These are phyloP conservation scores for Anableps anableps DNA, from an alignment of 2,797 vertebrate genomes.

Conservation along the genomic window DNA sequence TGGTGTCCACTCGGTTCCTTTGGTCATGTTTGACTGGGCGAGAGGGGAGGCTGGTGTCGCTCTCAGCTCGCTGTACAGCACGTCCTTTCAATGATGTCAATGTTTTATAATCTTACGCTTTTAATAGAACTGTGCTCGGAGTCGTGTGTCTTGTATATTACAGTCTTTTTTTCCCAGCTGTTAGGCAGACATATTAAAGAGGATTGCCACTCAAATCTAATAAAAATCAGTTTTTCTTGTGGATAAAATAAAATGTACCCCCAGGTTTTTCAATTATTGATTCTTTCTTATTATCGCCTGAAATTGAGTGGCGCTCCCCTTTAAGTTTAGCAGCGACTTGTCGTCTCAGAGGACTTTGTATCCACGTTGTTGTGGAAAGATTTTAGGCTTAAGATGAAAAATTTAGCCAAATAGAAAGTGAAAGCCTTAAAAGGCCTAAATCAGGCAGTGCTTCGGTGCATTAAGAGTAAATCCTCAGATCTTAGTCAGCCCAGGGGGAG, in stretches of 20 bases:
- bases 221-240: slow-evolving; percentile 2
- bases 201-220: slow-evolving; percentile 60
- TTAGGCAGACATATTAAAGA: slow-evolving; percentile 58
- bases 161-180: slow-evolving; percentile 53
- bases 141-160: slow-evolving; percentile 66
- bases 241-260: slow-evolving; percentile 3
- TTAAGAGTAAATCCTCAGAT: slow-evolving; percentile 46
- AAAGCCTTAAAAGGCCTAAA: slow-evolving; percentile 77
- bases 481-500: slow-evolving; percentile 65
- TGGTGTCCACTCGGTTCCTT: slow-evolving; percentile 60
- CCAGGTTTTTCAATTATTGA: neutral
- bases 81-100: slow-evolving; percentile 73
- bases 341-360: slow-evolving; percentile 41
- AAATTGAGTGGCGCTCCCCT: slow-evolving; percentile 61
- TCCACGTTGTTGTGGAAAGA: slow-evolving; percentile 56
- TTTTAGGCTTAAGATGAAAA: slow-evolving; percentile 51
- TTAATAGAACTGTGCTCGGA: slow-evolving; percentile 69
- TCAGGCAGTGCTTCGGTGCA: slow-evolving; percentile 54
- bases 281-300: neutral
- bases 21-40: slow-evolving; percentile 51
- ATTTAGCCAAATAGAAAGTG: slow-evolving; percentile 68
- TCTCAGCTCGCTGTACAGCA: slow-evolving; percentile 71
- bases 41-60: slow-evolving; percentile 49
- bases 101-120: slow-evolving; percentile 75
- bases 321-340: slow-evolving; percentile 39